Evolutionary conservation across 2,113 vertebrate genomes (phyloP), one percentile per base, ranked within the genome.

Genomic region (Phoenicopterus ruber): DNA sequence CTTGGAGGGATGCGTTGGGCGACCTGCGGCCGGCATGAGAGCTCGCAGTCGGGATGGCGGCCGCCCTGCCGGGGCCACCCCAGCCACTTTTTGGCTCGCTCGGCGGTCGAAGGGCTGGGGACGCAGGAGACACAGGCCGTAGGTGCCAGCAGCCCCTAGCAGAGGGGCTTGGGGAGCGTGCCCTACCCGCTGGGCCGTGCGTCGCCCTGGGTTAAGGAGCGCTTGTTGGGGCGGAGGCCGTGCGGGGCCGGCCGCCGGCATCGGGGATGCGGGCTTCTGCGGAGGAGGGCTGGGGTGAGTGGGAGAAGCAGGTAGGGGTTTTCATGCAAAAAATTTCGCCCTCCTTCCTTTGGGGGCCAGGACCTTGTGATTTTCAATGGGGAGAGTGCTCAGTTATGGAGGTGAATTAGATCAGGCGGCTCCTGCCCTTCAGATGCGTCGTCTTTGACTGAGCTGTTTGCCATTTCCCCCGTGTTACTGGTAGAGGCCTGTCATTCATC

Each of bases 11-110:
- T 21, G 46, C 2, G 0, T 8, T 73, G 20, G 14, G 44, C 67
- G 55, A 1, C 31, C 49, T 4, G 5, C 1, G 2, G 38, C 46
- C 2, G 0, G 10, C 1, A 0, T 4, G 42, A 18, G 42, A 38
- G 17, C 46, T 82, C 3, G 3, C 2, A 17, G 36, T 7, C 3
- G 5, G 22, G 44, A 49, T 71, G 55, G 65, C 6, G 20, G 17
- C 44, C 4, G 5, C 26, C 24, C 22, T 4, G 7, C 28, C 2
- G 14, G 28, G 32, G 22, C 44, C 13, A 2, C 47, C 77, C 36
- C 36, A 8, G 36, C 11, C 2, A 4, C 7, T 40, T 25, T 50
- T 38, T 54, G 54, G 38, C 47, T 76, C 22, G 0, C 16, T 6
- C 1, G 4, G 26, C 3, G 6, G 36, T 38, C 7, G 11, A 28